These are phyloP conservation scores for Sarcophaga caerulescens DNA, from an alignment of 2,888 invertebrate genomes.

Conservation along the genomic window DNA sequence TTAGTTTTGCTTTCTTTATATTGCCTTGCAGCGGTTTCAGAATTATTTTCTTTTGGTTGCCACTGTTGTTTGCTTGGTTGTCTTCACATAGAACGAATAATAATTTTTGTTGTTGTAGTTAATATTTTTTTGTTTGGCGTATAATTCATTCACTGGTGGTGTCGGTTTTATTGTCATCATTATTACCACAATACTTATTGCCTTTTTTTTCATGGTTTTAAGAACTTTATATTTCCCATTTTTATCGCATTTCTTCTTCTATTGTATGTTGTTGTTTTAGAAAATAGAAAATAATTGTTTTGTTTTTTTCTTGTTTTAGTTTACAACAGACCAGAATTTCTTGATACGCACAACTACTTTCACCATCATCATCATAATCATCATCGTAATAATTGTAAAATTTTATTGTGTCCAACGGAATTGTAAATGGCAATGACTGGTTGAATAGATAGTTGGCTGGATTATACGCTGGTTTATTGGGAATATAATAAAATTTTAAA, in stretches of 20 bases:
- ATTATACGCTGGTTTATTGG: not conserved
- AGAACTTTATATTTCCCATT: not conserved
- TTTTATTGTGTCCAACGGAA: not conserved
- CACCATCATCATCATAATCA: slow-evolving; percentile 55
- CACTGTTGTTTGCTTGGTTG: slow-evolving; percentile 3
- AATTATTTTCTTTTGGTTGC: slow-evolving; percentile 39
- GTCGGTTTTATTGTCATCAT: slow-evolving; percentile 49
- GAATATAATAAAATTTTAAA: not conserved
- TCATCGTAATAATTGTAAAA: not conserved
- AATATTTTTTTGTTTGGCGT: slow-evolving; percentile 37
- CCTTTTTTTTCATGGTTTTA: slow-evolving; percentile 1
- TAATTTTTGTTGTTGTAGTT: not conserved
- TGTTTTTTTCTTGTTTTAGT: no score
- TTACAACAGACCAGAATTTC: slow-evolving; percentile 66
- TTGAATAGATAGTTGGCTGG: not conserved
- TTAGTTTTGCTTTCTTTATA: no score
- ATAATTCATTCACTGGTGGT: slow-evolving; percentile 56
- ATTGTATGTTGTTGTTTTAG: not conserved
- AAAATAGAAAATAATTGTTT: slow-evolving; percentile 35
- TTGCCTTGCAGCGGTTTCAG: slow-evolving; percentile 22
- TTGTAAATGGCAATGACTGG: not conserved
- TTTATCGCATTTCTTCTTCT: not conserved
- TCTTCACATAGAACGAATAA: not conserved
- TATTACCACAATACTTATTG: slow-evolving; percentile 27
- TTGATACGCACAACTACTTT: slow-evolving; percentile 70